Evolutionary conservation across 2,888 invertebrate genomes (phyloP), one percentile per base, ranked within the genome.

Genomic region (Euplagia quadripunctaria): DNA sequence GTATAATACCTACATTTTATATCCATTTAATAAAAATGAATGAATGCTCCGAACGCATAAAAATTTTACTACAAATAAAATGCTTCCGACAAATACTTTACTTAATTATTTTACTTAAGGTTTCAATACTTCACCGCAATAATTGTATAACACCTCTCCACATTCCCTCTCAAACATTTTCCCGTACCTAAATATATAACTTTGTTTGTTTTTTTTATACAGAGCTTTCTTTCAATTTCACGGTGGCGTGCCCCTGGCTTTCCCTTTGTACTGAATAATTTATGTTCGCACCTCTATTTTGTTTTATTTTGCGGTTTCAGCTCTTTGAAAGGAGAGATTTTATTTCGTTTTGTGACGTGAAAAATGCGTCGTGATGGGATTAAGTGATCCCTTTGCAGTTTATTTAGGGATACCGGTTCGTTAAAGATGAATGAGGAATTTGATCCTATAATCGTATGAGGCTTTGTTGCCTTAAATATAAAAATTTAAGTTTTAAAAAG

Each of bases 261-360:
- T 90, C 86, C 90, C 89, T 91, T 90, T 89, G 88, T 90, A 82
- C 86, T 94, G 95, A 94, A 95, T 95, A 94, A 94, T 93, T 94
- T 89, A 95, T 94, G 89, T 88, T 90, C 89, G 80, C 94, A 94
- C 94, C 91, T 94, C 89, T 80, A 84, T 86, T 86, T 85, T 89
- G 88, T 64, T 92, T 92, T 92, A 87, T 87, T 89, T 86, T 88
- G 92, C 78, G 90, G 92, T 89, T 86, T 86, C 81, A 81, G 51
- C 82, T 80, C 80, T 86, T 76, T 81, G 83, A 85, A 86, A 87
- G 88, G 82, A 86, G 75, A 78, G 88, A 89, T 91, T 93, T 85
- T 90, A 87, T 88, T 87, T 85, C 78, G 82, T 82, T 84, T 80
- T 74, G 82, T 82, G 80, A 73, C 76, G 82, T 86, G 83, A 85